Evolutionary conservation across 2,797 vertebrate species (phyloP).

Genomic region (Taeniopygia guttata): DNA sequence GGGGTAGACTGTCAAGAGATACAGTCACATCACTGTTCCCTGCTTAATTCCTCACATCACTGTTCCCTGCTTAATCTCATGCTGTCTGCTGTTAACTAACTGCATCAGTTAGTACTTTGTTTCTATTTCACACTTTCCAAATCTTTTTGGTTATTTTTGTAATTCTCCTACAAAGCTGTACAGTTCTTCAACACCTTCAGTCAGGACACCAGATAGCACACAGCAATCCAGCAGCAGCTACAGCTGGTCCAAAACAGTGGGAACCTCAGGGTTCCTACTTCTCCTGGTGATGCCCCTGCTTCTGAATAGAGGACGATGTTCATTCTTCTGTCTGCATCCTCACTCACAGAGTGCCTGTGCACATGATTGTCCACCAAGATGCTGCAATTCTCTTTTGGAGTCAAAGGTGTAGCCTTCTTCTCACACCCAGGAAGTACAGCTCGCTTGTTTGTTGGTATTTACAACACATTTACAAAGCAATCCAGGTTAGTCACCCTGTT

Average conservation of each 20-base stretch:
- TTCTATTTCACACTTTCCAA: neutral
- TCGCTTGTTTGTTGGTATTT: neutral
- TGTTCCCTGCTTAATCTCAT: neutral
- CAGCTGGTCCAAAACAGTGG: neutral
- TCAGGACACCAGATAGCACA: neutral
- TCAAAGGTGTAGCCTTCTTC: neutral
- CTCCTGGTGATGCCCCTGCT: neutral
- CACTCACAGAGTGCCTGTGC: neutral
- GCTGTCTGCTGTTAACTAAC: slow-evolving; percentile 2
- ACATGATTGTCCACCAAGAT: neutral
- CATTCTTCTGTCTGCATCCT: neutral
- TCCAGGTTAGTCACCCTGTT: neutral
- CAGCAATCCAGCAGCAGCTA: neutral
- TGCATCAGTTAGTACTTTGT: neutral
- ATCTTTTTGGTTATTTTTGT: neutral
- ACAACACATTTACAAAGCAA: neutral
- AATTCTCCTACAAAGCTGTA: neutral
- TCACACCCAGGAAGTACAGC: neutral
- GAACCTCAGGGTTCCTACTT: neutral
- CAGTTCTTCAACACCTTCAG: neutral
- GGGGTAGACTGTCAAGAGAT: neutral
- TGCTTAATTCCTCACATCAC: neutral
- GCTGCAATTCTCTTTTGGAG: neutral
- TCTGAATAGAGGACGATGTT: neutral
- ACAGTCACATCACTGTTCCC: neutral